Evolutionary conservation across 2,888 invertebrate species (phyloP).

Genomic region (Meiosimyza platycephala): DNA sequence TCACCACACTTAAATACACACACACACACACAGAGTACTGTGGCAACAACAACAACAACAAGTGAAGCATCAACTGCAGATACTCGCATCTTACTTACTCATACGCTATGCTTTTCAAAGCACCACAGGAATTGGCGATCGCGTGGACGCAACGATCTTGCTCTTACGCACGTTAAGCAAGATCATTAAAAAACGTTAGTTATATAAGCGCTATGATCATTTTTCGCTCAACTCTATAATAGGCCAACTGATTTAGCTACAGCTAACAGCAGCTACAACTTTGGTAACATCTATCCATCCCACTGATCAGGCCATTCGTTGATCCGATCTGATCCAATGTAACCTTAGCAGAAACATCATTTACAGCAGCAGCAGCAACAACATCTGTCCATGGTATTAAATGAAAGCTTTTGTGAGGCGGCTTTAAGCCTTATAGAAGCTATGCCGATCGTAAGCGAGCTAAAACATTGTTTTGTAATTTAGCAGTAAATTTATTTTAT

Average conservation of each 20-base stretch:
- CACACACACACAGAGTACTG: neutral
- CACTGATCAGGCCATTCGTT: conserved; percentile 8
- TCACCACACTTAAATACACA: neutral
- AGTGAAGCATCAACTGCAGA: too few relatives aligned
- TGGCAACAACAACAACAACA: conserved; percentile 19
- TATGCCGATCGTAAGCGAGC: neutral
- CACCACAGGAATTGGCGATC: conserved; percentile 16
- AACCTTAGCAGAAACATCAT: neutral
- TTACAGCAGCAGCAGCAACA: neutral
- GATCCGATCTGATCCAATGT: neutral
- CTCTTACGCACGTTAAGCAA: conserved; percentile 20
- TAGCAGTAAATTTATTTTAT: conserved; percentile 35
- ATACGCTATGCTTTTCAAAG: too few relatives aligned
- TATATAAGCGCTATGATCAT: conserved; percentile 18
- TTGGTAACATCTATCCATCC: neutral
- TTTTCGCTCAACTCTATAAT: conserved; percentile 18
- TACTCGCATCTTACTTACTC: neutral
- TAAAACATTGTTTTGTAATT: conserved; percentile 35
- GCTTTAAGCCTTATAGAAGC: conserved; percentile 9
- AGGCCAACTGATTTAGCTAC: conserved; percentile 11
- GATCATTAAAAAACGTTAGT: conserved; percentile 32
- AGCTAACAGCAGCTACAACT: neutral
- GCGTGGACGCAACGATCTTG: conserved; percentile 1
- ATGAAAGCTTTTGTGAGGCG: conserved; percentile 6
- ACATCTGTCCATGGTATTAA: neutral